Conservation (phyloP, 2,113 vertebrate genomes). For the Scytalopus superciliaris region DNA sequence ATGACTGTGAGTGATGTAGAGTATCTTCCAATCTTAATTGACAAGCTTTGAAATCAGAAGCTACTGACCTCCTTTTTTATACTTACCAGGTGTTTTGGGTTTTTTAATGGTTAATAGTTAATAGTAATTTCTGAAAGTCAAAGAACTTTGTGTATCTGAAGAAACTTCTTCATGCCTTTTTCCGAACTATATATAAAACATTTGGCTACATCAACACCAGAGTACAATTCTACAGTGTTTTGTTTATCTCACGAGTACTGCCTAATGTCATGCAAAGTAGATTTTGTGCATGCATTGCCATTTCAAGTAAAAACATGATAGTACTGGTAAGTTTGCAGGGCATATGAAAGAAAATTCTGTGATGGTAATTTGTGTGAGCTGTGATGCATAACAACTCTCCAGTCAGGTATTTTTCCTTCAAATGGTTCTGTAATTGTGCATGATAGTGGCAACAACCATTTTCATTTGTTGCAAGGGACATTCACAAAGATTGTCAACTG, state of each 20-base stretch:
- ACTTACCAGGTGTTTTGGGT: rapidly evolving
- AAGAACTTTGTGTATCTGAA: background rate
- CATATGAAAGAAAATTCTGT: background rate
- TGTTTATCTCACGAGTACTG: background rate
- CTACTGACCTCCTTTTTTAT: background rate
- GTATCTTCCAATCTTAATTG: background rate
- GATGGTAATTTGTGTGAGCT: background rate
- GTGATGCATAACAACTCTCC: background rate
- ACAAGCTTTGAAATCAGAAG: background rate
- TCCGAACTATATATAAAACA: background rate
- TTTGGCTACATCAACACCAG: background rate
- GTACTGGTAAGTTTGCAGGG: background rate
- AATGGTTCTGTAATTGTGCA: background rate
- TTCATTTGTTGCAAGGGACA: background rate
- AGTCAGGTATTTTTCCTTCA: background rate
- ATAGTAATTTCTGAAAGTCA: background rate
- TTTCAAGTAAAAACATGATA: background rate
- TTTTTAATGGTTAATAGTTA: background rate
- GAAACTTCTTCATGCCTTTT: background rate
- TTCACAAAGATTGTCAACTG: background rate
- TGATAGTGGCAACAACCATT: background rate
- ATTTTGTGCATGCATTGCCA: background rate
- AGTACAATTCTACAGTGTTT: background rate
- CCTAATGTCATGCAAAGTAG: background rate
- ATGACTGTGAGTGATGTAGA: background rate